Conservation (phyloP, 1,140 invertebrate species). For the Proctacanthus coquilletti region DNA sequence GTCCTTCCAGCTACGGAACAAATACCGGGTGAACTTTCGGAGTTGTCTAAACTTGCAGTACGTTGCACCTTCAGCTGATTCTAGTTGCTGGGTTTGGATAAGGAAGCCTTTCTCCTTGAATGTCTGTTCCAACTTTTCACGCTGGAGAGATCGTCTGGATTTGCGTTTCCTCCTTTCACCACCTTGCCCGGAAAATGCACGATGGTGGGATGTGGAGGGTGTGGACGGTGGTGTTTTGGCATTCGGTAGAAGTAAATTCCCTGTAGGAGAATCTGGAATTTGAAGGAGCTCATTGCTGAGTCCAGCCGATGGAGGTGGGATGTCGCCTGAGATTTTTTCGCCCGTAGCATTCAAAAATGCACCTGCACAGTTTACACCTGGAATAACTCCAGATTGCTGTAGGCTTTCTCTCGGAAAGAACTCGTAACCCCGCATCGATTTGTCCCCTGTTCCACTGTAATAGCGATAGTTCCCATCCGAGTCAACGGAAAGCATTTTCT, state of each 20-base stretch:
- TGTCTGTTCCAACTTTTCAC: constrained; percentile 78
- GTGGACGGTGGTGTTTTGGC: background rate
- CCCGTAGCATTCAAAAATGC: constrained; percentile 35
- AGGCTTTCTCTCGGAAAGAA: constrained; percentile 55
- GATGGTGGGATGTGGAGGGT: background rate
- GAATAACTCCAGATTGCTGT: constrained; percentile 34
- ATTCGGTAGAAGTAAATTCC: constrained; percentile 14
- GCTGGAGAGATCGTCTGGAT: constrained; percentile 62
- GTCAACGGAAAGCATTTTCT: constrained; percentile 78
- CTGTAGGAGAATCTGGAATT: constrained; percentile 27
- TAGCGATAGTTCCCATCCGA: constrained; percentile 73
- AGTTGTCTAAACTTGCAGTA: constrained; percentile 87
- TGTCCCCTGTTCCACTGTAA: constrained; percentile 62
- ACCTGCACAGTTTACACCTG: constrained; percentile 30
- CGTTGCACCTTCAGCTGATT: constrained; percentile 79
- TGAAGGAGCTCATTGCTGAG: constrained; percentile 30
- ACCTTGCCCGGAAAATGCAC: background rate
- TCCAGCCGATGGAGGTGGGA: constrained; percentile 26
- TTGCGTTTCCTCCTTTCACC: constrained; percentile 42
- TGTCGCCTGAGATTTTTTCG: constrained; percentile 34
- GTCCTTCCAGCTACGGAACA: constrained; percentile 85
- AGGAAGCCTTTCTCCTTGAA: constrained; percentile 85
- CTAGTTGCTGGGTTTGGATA: constrained; percentile 81
- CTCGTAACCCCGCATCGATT: constrained; percentile 59
- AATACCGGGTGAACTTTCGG: constrained; percentile 78